Base-by-base conservation (phyloP, 2,113 vertebrate species). In the Cichladusa arquata region DNA sequence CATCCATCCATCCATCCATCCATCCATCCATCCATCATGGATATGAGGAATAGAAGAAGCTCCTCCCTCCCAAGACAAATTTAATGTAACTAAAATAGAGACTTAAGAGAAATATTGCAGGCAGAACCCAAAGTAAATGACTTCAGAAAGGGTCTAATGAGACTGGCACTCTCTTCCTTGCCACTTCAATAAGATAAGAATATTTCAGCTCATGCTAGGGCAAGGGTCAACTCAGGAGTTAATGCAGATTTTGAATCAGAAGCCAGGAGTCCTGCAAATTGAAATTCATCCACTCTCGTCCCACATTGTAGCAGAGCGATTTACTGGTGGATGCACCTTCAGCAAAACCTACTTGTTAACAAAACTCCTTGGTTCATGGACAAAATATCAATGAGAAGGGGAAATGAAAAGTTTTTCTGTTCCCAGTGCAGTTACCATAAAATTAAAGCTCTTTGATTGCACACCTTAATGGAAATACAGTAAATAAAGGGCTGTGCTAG, bases 181-280 rank as follows among this genome's bases (percentile, higher is more conserved):
- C 31, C 45, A 57, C 19, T 89, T 91, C 53, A 90, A 44, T 36
- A 56, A 84, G 61, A 69, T 61, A 81, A 91, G 81, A 86, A 81
- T 36, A 81, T 95, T 92, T 92, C 65, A 82, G 36, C 58, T 65
- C 45, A 38, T 80, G 78, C 10, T 24, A 45, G 34, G 47, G 54
- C 66, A 95, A 51, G 10, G 70, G 87, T 91, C 67, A 85, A 5
- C 54, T 72, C 5, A 15, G 62, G 54, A 85, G 45, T 82, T 95
- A 92, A 86, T 87, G 81, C 26, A 92, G 84, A 87, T 72, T 95
- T 91, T 87, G 74, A 72, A 80, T 85, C 11, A 84, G 77, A 76
- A 96, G 29, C 57, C 70, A 92, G 33, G 45, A 87, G 29, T 45
- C 54, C 42, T 91, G 58, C 23, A 87, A 91, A 85, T 91, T 91